phyloP scores from a whole-genome alignment of 2,113 vertebrate genomes.

The Turdus rufiventris region DNA sequence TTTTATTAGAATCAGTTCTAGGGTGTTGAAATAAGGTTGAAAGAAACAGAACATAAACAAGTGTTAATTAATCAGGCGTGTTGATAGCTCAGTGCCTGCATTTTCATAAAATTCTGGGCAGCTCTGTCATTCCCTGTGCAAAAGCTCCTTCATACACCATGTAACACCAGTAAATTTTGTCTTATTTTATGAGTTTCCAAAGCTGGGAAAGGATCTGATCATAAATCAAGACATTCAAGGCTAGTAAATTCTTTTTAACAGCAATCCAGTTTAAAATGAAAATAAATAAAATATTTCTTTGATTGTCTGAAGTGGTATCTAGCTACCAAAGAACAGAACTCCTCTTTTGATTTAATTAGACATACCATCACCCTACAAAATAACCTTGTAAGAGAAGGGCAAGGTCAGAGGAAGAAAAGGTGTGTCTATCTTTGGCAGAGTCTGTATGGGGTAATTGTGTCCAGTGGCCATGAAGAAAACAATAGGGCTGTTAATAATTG shows the following conservation, averaged over 20 bases:
- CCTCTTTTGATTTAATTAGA: neutral
- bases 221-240: neutral
- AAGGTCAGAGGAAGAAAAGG: neutral
- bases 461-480: neutral
- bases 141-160: neutral
- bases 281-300: neutral
- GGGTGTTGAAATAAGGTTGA: slow-evolving; percentile 15
- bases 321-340: neutral
- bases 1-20: slow-evolving; percentile 27
- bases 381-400: neutral
- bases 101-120: slow-evolving; percentile 29
- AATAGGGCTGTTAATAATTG: neutral
- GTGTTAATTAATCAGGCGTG: slow-evolving; percentile 32
- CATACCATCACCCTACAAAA: neutral
- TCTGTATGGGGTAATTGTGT: neutral
- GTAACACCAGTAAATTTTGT: neutral
- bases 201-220: neutral
- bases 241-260: neutral
- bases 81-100: neutral
- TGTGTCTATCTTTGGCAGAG: neutral
- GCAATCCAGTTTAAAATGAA: neutral
- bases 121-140: neutral
- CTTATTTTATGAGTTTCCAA: neutral
- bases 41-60: slow-evolving; percentile 53
- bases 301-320: neutral